Evolutionary conservation across 2,113 vertebrate species (phyloP), one percentile per base, ranked within the genome.

Genomic region (Tamias sibiricus): DNA sequence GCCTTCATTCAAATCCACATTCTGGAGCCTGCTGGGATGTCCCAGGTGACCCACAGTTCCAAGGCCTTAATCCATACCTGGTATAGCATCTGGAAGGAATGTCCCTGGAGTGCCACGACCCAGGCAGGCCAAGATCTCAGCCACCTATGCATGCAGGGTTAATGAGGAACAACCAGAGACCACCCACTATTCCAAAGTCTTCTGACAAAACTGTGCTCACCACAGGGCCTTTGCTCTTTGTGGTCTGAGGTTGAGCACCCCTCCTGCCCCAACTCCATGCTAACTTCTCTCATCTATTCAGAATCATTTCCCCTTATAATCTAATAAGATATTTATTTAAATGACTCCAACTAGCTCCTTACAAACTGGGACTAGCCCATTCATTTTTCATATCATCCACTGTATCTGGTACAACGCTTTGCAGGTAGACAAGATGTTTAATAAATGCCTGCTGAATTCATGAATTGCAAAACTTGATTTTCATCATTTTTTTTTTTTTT

Each of bases 401-500:
- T 68, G 8, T 30, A 16, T 59, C 68, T 30, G 64, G 11, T 47
- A 57, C 13, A 6, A 30, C 35, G 71, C 59, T 59, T 80, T 42
- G 32, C 26, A 57, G 77, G 47, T 42, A 42, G 66, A 49, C 76
- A 52, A 35, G 72, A 66, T 74, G 75, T 69, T 92, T 49, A 54
- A 76, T 49, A 72, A 87, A 62, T 32, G 22, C 37, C 84, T 32
- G 7, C n/a, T 26, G 81, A 95, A 86, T 66, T 54, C n/a, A 62
- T 24, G 37, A 82, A 75, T 40, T 93, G 54, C 72, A 66, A 64
- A 88, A 87, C 87, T 64, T 64, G 44, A 47, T 80, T 80, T 94
- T 91, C 28, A 2, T 82, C 66, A 54, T 83, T 81, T 82, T 49
- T 82, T 96, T 95, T 95, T 62, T n/a, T n/a, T n/a, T n/a, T n/a